Evolutionary conservation across 2,888 invertebrate species (phyloP), one percentile per base, ranked within the genome.

Genomic region (Platycheirus albimanus): DNA sequence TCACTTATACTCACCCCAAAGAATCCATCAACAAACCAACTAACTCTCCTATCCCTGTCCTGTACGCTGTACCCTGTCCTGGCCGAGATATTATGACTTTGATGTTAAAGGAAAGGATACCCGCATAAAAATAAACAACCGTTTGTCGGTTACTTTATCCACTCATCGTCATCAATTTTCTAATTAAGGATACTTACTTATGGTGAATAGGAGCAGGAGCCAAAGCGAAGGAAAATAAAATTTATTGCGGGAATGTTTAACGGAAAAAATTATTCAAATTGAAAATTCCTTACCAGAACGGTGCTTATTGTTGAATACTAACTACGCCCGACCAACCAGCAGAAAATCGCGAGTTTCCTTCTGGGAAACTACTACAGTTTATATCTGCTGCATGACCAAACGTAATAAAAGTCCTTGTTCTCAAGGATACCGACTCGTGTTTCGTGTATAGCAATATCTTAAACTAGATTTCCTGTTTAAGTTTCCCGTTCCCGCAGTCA

Each of bases 151-250:
- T 69, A 36, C 43, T 24, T 54, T 58, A 47, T 61, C 70, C 49
- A 64, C 69, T 67, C 47, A 54, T 52, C 67, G 54, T 70, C 80
- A 64, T 81, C 61, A 61, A 71, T 71, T 81, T 72, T 7, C 77
- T 71, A 77, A 81, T 81, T 81, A 77, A 81, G 77, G 81, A 81
- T 49, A 77, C 81, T 77, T 28, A 19, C n/a, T 43, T 38, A 64
- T 67, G n/a, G n/a, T n/a, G 71, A 71, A 36, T 58, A 24, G 30
- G 0, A 38, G 11, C 17, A 4, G n/a, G 38, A 30, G n/a, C n/a
- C n/a, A n/a, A n/a, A n/a, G n/a, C n/a, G n/a, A n/a, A n/a, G 49
- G 24, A 56, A 38, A 30, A 47, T 49, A 13, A 15, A 24, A 30
- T 43, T n/a, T 28, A 36, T 20, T 20, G 15, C 38, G 63, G 38